Percentiles rank a stretch among this genome's conserved stretches.
phyloP scores from a whole-genome alignment of 2,888 invertebrate genomes.

The Dexiosoma caninum region DNA sequence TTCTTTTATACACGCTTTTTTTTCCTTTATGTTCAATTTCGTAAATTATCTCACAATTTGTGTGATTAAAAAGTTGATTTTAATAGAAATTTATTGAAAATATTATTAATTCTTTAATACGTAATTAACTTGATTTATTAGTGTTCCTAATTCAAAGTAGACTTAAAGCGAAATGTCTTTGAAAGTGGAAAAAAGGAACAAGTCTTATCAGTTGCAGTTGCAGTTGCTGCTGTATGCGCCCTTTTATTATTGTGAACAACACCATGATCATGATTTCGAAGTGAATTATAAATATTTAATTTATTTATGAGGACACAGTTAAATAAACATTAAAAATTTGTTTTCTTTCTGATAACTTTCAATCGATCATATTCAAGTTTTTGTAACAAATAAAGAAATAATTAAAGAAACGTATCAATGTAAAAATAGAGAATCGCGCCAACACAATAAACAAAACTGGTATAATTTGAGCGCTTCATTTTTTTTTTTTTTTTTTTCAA shows the following conservation, averaged over 20 bases:
- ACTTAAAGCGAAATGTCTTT: conserved; percentile 25
- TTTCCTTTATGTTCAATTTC: not conserved
- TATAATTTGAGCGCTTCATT: not conserved
- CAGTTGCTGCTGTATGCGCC: conserved; percentile 5
- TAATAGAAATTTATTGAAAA: not conserved
- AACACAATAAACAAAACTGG: conserved; percentile 22
- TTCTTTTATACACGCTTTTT: not conserved
- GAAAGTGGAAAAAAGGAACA: not conserved
- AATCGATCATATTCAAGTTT: conserved; percentile 52
- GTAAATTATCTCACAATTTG: not conserved
- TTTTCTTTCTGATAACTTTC: conserved; percentile 45
- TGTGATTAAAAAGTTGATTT: not conserved
- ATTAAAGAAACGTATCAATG: not conserved
- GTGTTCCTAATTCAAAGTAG: not conserved
- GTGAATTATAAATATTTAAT: conserved; percentile 48
- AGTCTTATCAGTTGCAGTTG: conserved; percentile 37
- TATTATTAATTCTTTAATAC: conserved; percentile 55
- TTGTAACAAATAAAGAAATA: conserved; percentile 28
- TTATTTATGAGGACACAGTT: conserved; percentile 57
- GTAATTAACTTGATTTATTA: conserved; percentile 64
- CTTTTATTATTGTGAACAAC: not conserved
- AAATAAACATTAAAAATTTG: conserved; percentile 25
- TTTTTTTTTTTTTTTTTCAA: conserved; percentile 9
- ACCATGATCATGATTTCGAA: conserved; percentile 2
- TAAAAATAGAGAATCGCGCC: conserved; percentile 6